phyloP scores from a whole-genome alignment of 2,888 invertebrate genomes.

The Diarsia dahlii region DNA sequence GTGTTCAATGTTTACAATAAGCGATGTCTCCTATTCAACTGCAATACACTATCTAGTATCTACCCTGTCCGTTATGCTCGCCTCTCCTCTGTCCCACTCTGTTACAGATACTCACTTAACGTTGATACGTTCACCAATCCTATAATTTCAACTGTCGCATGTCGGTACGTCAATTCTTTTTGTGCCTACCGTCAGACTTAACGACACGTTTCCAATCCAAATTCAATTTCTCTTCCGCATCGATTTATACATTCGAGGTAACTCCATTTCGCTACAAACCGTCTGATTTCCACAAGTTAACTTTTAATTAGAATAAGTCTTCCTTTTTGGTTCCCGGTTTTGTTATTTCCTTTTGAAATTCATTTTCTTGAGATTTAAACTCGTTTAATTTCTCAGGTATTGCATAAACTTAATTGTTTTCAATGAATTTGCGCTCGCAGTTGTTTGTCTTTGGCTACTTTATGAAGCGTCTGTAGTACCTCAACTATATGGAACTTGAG shows the following conservation, averaged over 20 bases:
- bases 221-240: constrained; percentile 64
- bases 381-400: constrained; percentile 24
- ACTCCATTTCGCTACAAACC: constrained; percentile 29
- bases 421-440: constrained; percentile 34
- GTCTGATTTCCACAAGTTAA: constrained; percentile 44
- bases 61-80: constrained; percentile 34
- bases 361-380: constrained; percentile 36
- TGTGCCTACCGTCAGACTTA: constrained; percentile 53
- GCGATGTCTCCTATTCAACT: constrained; percentile 43
- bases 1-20: constrained; percentile 57
- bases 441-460: constrained; percentile 43
- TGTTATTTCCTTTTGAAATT: constrained; percentile 41
- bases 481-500: constrained; percentile 22
- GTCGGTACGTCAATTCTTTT: constrained; percentile 69
- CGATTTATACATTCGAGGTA: constrained; percentile 53
- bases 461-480: constrained; percentile 23
- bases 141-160: constrained; percentile 68
- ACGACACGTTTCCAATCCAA: constrained; percentile 67
- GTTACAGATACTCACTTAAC: constrained; percentile 45
- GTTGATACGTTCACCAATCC: constrained; percentile 49
- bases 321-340: constrained; percentile 30
- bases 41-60: constrained; percentile 56
- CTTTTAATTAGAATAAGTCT: constrained; percentile 47
- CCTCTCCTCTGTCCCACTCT: constrained; percentile 31
- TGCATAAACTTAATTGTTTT: constrained; percentile 37